These are phyloP conservation scores for Alouatta palliata DNA, from an alignment of 2,113 vertebrate species.

Conservation along the genomic window DNA sequence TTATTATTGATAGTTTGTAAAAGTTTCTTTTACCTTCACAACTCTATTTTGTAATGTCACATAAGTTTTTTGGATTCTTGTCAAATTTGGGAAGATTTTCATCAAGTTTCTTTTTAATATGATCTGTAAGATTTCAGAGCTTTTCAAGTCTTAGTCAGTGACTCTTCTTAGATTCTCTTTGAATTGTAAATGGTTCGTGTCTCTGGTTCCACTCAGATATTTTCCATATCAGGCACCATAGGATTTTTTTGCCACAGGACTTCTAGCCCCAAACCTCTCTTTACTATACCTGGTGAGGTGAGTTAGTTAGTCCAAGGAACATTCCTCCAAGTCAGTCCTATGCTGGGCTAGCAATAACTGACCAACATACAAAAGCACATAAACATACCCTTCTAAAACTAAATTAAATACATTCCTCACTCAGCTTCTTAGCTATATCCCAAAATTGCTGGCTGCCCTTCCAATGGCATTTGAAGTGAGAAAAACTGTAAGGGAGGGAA, in stretches of 20 bases:
- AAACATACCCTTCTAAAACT: not conserved
- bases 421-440: not conserved
- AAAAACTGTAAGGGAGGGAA: not conserved
- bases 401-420: not conserved
- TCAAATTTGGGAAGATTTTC: not conserved
- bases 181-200: not conserved
- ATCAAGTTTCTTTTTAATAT: not conserved
- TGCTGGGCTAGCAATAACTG: not conserved
- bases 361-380: not conserved
- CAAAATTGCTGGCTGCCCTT: not conserved
- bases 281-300: not conserved
- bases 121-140: not conserved
- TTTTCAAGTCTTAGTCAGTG: not conserved
- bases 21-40: not conserved
- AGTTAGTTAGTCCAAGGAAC: not conserved
- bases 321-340: not conserved
- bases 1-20: not conserved
- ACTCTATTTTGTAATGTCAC: not conserved
- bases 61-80: not conserved
- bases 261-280: accelerated
- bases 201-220: not conserved
- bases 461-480: not conserved
- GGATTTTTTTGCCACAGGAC: not conserved
- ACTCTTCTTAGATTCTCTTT: not conserved
- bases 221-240: not conserved